phyloP scores from a whole-genome alignment of 2,888 invertebrate species.

The Seira musarum region DNA sequence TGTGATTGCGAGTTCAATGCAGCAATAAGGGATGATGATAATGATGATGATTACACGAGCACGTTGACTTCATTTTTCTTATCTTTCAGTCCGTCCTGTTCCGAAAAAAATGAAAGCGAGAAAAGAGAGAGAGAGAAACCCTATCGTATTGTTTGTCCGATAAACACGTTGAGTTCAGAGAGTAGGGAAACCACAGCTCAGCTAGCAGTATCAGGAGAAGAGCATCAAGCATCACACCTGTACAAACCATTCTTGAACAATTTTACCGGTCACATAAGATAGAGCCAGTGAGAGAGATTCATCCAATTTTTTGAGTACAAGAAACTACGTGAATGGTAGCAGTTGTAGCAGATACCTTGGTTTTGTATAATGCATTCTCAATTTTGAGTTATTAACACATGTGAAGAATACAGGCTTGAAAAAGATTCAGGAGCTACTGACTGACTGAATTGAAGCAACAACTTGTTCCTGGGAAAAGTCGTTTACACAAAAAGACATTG shows the following conservation, averaged over 20 bases:
- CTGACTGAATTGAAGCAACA: constrained; percentile 22
- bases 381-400: not conserved
- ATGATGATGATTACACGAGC: constrained; percentile 16
- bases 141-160: constrained; percentile 13
- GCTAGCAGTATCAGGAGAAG: not conserved
- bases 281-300: not conserved
- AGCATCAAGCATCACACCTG: not conserved
- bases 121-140: not conserved
- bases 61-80: constrained; percentile 22
- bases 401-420: not conserved
- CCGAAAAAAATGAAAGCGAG: constrained; percentile 17
- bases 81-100: constrained; percentile 16
- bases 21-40: constrained; percentile 17
- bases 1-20: constrained; percentile 11
- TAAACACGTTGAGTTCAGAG: constrained; percentile 3
- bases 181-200: not conserved
- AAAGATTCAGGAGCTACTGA: not conserved
- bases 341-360: no score
- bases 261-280: constrained; percentile 16
- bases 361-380: constrained; percentile 14
- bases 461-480: constrained; percentile 20
- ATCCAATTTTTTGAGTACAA: not conserved
- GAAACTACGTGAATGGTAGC: not conserved
- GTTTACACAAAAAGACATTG: not conserved
- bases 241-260: not conserved